A percentile compares a stretch with the other conserved stretches of the same genome.
Conservation (phyloP, 2,888 invertebrate genomes). For the Oeneis ivallda region DNA sequence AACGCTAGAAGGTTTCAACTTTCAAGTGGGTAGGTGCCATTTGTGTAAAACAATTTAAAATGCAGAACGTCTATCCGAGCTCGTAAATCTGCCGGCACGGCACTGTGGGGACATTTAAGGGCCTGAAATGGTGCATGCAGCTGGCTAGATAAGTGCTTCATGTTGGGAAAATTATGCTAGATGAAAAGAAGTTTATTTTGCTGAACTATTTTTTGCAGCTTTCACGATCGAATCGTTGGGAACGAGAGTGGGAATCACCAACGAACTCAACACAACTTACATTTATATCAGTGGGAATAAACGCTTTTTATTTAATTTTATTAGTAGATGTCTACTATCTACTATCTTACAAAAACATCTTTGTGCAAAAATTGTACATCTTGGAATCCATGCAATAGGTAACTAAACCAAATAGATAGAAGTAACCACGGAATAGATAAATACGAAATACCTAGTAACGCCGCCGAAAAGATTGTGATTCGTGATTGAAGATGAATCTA, state of each 20-base stretch:
- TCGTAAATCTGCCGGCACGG: conserved; percentile 15
- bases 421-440: no score
- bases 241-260: neutral
- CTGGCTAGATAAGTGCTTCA: conserved; percentile 9
- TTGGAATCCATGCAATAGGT: no score
- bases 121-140: conserved; percentile 15
- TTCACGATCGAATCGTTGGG: neutral
- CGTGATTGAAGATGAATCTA: no score
- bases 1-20: conserved; percentile 17
- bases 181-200: neutral
- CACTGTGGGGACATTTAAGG: conserved; percentile 23
- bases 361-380: no score
- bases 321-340: no score
- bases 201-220: neutral
- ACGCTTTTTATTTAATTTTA: no score
- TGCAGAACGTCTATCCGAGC: conserved; percentile 24
- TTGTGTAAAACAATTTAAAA: conserved; percentile 31
- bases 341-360: neutral
- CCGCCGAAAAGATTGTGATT: no score
- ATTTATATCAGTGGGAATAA: no score
- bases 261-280: no score
- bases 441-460: no score
- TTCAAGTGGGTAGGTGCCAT: conserved; percentile 11
- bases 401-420: no score
- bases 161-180: conserved; percentile 9